phyloP scores from a whole-genome alignment of 2,797 vertebrate species.

The Paedocypris micromegethes region DNA sequence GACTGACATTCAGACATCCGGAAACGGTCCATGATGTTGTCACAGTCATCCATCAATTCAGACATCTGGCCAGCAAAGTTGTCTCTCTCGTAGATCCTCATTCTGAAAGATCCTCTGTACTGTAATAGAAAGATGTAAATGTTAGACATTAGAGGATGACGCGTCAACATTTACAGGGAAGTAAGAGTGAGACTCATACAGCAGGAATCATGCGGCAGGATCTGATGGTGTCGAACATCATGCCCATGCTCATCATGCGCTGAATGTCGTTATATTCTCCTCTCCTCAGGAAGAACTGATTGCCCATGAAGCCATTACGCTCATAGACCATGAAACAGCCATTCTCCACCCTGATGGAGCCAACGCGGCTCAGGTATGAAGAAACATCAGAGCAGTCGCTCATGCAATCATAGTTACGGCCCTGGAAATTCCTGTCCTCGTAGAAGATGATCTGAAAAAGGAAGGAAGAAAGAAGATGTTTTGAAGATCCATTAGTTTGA shows the following conservation, averaged over 20 bases:
- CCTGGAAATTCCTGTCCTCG: slow-evolving; percentile 73
- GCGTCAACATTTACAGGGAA: not conserved
- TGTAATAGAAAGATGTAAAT: slow-evolving; percentile 43
- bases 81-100: slow-evolving; percentile 70
- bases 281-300: slow-evolving; percentile 68
- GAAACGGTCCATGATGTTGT: slow-evolving; percentile 62
- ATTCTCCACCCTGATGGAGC: slow-evolving; percentile 68
- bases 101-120: slow-evolving; percentile 65
- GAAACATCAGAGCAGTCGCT: slow-evolving; percentile 65
- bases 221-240: slow-evolving; percentile 65
- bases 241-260: slow-evolving; percentile 69
- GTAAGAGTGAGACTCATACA: slow-evolving; percentile 49
- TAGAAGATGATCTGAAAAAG: slow-evolving; percentile 62
- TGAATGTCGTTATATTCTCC: slow-evolving; percentile 72
- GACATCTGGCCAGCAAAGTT: slow-evolving; percentile 63
- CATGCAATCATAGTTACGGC: slow-evolving; percentile 69
- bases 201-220: slow-evolving; percentile 70
- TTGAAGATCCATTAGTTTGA: not conserved
- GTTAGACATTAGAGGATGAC: not conserved
- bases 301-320: slow-evolving; percentile 63
- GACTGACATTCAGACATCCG: slow-evolving; percentile 65
- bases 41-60: slow-evolving; percentile 67
- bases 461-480: not conserved
- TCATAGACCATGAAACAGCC: slow-evolving; percentile 75
- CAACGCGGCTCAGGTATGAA: slow-evolving; percentile 67